These are phyloP conservation scores for Brachionus rotundiformis DNA, from an alignment of 1,140 invertebrate species.

Conservation along the genomic window DNA sequence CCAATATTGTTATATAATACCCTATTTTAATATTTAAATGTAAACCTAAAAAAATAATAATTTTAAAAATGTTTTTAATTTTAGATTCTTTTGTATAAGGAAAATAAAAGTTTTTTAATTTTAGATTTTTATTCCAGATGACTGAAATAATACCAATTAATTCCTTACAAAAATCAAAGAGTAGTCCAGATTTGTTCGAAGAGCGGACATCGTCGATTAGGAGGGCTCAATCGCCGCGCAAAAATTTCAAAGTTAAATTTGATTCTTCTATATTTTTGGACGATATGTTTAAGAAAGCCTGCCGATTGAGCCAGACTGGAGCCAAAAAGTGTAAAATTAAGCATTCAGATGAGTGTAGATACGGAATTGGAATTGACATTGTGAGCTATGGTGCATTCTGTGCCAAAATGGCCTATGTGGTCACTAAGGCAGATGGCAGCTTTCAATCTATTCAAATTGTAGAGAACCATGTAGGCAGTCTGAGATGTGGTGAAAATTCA, in stretches of 20 bases:
- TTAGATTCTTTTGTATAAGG: not conserved
- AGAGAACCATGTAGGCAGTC: not conserved
- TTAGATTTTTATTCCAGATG: not conserved
- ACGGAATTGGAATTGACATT: slow-evolving; percentile 7
- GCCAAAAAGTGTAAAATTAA: not conserved
- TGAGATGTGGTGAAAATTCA: not conserved
- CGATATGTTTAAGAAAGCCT: slow-evolving; percentile 40
- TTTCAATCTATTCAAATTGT: not conserved
- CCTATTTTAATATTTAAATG: not conserved
- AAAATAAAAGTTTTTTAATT: not conserved
- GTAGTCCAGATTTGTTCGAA: not conserved
- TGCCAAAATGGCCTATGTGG: slow-evolving; percentile 13
- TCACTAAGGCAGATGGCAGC: not conserved
- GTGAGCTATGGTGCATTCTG: not conserved
- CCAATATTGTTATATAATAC: not conserved
- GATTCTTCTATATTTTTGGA: slow-evolving; percentile 22
- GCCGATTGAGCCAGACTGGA: not conserved
- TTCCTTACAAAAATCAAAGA: slow-evolving; percentile 14
- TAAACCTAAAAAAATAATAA: not conserved
- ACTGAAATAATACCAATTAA: slow-evolving; percentile 4
- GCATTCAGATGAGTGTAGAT: not conserved
- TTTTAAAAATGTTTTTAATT: too few relatives aligned
- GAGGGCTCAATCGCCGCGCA: not conserved
- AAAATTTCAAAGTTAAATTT: slow-evolving; percentile 39
- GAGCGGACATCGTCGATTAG: not conserved